Base-by-base conservation (phyloP, 2,888 invertebrate species). In the Eupithecia dodoneata region DNA sequence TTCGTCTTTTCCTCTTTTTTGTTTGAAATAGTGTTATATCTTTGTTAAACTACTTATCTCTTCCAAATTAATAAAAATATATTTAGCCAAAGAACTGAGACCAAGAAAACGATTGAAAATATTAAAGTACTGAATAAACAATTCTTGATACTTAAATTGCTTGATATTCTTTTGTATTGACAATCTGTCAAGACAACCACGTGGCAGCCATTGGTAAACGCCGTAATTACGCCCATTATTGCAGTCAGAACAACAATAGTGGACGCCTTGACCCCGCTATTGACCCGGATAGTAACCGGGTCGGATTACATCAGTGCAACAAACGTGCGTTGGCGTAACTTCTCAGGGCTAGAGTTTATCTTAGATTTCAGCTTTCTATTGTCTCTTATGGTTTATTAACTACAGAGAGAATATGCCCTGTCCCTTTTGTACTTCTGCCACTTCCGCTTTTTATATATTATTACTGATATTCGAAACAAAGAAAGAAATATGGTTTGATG, bases 211-310 rank as follows among this genome's bases (percentile, higher is more conserved):
- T 76, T 55, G 52, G 73, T 79, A 77, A 78, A 80, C 80, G 75
- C 80, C 66, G 77, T 83, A 81, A 81, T 83, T 80, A 74, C 73
- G 77, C 42, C 69, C 59, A 78, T 81, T 79, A 81, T 76, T 77
- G 78, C 77, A 80, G 73, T 69, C 74, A 79, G 77, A 78, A 81
- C 79, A 84, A 87, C 88, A 87, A 87, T 87, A 82, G 86, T 82
- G 81, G 81, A 77, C 84, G 81, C 89, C 89, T 89, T 89, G 89
- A 89, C 89, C 89, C 83, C 87, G 89, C 86, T 87, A 88, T 88
- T 89, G 89, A 88, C 89, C 89, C 82, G 85, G 85, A 83, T 88
- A 80, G 81, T 75, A 88, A 87, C 83, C 86, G 86, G 88, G 88
- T 88, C 86, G 84, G 82, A 85, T 88, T 88, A 87, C 86, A 85